Percentiles rank a stretch among this genome's conserved stretches.
Conservation (phyloP, 2,797 vertebrate species). For the Antrozous pallidus region DNA sequence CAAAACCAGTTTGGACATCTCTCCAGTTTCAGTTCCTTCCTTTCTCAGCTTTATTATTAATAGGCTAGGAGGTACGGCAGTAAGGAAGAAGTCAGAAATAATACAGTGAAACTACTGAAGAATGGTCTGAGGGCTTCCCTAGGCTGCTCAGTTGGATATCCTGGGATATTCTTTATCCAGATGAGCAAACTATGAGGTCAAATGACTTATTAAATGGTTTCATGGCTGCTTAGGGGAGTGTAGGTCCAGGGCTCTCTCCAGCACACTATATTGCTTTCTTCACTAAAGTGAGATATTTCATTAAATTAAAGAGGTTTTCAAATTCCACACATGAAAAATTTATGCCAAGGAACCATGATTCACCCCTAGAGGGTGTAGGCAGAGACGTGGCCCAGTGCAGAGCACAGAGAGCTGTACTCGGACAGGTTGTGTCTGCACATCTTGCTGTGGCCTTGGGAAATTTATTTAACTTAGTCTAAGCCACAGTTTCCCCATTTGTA, state of each 20-base stretch:
- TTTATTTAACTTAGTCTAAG: background rate
- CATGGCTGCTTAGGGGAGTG: background rate
- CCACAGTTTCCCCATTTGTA: background rate
- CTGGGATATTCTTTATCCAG: background rate
- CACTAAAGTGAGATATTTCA: background rate
- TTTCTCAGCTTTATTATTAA: background rate
- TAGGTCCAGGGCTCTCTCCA: background rate
- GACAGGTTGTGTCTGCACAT: background rate
- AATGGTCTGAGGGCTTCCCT: background rate
- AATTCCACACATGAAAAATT: background rate
- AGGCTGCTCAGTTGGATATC: background rate
- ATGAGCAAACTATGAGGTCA: background rate
- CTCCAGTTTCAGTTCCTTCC: background rate
- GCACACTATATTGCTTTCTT: background rate
- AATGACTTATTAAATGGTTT: background rate
- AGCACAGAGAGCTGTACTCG: background rate
- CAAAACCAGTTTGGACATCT: background rate
- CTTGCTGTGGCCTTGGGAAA: background rate
- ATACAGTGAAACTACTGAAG: background rate
- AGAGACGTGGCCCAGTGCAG: background rate
- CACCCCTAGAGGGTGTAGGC: background rate
- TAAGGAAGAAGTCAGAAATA: background rate
- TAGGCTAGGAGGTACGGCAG: background rate
- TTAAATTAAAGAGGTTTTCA: constrained; percentile 24
- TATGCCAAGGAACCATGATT: background rate